Evolutionary conservation across 2,888 invertebrate genomes (phyloP).

Genomic region (Resseliella maxima): DNA sequence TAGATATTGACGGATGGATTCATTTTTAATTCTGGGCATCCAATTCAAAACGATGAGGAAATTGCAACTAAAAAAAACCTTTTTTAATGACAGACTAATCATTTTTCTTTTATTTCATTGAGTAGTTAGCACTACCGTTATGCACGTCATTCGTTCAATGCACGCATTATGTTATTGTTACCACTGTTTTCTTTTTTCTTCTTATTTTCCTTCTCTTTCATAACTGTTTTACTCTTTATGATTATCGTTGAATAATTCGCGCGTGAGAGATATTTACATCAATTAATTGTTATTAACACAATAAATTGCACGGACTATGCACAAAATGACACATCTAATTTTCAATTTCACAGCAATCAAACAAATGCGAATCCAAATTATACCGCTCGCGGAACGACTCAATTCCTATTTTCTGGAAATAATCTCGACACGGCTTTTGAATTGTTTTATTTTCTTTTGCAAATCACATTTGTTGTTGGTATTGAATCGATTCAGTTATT

Average conservation of each 20-base stretch:
- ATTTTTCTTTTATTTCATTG: not conserved
- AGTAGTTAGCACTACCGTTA: not conserved
- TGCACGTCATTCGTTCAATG: not conserved
- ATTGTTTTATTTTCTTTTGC: not conserved
- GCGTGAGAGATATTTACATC: conserved; percentile 1
- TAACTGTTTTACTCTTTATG: not conserved
- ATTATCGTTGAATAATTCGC: not conserved
- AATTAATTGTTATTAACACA: not conserved
- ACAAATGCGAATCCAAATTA: not conserved
- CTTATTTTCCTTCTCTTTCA: not conserved
- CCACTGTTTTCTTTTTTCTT: not conserved
- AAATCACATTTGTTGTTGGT: not conserved
- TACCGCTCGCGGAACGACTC: not conserved
- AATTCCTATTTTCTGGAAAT: not conserved
- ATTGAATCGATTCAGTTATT: conserved; percentile 3
- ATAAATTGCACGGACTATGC: not conserved
- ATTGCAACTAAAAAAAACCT: too few relatives aligned
- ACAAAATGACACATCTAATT: conserved; percentile 4
- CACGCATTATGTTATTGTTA: not conserved
- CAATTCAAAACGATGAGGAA: too few relatives aligned
- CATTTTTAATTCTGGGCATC: too few relatives aligned
- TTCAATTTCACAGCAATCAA: not conserved
- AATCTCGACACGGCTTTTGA: not conserved
- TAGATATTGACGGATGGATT: too few relatives aligned
- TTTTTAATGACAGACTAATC: not conserved